phyloP scores from a whole-genome alignment of 2,113 vertebrate species.

The Rhodinocichla rosea region DNA sequence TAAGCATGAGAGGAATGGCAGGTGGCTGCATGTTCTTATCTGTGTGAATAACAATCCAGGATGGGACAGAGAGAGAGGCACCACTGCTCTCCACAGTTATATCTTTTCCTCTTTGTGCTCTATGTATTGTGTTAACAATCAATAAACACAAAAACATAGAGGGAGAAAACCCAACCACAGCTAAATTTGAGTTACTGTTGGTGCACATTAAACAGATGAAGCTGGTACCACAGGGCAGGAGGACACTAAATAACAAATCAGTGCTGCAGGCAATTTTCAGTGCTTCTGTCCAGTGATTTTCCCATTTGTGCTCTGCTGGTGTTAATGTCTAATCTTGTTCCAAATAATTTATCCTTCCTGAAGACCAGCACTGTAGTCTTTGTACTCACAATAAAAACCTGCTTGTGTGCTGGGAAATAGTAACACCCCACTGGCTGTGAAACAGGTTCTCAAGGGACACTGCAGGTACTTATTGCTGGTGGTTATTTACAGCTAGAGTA shows the following conservation, averaged over 20 bases:
- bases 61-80: not conserved
- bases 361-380: not conserved
- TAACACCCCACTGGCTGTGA: not conserved
- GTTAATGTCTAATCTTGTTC: not conserved
- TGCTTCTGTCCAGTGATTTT: not conserved
- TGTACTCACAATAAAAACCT: not conserved
- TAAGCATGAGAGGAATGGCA: not conserved
- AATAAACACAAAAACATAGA: not conserved
- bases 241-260: not conserved
- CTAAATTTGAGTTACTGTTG: not conserved
- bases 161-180: not conserved
- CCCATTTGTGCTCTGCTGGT: not conserved
- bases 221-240: not conserved
- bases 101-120: not conserved
- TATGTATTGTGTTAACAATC: not conserved
- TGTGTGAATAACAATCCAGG: not conserved
- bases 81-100: not conserved
- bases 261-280: not conserved
- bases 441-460: not conserved
- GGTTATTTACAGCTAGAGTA: not conserved
- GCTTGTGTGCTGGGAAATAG: not conserved
- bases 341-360: not conserved
- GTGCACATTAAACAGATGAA: not conserved
- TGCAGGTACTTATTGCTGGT: not conserved
- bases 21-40: not conserved